phyloP scores from a whole-genome alignment of 64 coral and sea anemone species.

The Porites lutea region DNA sequence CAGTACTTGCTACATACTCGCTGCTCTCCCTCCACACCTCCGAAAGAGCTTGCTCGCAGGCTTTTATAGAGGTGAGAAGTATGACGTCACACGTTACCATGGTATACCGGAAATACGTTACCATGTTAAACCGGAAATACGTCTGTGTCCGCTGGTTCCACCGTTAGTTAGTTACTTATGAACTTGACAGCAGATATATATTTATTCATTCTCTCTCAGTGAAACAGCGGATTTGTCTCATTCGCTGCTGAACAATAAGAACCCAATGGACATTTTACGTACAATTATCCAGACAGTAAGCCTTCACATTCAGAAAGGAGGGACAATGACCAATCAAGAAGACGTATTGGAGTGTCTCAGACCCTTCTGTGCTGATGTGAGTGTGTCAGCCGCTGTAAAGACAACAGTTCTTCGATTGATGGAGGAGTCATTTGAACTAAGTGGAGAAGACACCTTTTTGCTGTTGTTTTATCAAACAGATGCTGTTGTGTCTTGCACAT shows the following conservation, averaged over 20 bases:
- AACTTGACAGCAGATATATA: no score
- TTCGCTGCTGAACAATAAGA: neutral
- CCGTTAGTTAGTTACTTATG: no score
- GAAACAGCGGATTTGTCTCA: neutral
- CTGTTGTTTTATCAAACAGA: slow-evolving; percentile 93
- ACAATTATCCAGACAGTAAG: slow-evolving; percentile 54
- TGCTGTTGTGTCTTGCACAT: slow-evolving; percentile 79
- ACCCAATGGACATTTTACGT: slow-evolving; percentile 50
- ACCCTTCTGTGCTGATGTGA: slow-evolving; percentile 87
- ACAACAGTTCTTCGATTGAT: slow-evolving; percentile 77
- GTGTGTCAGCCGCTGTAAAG: slow-evolving; percentile 76
- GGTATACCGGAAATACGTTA: no score
- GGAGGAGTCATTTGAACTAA: slow-evolving; percentile 85
- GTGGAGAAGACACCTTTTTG: slow-evolving; percentile 90
- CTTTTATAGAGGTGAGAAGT: no score
- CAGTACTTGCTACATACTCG: no score
- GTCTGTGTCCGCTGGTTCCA: no score
- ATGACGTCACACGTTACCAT: no score
- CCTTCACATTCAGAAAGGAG: slow-evolving; percentile 55
- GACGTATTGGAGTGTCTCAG: slow-evolving; percentile 72
- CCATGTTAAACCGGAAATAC: no score
- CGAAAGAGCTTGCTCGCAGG: no score
- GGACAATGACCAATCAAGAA: slow-evolving; percentile 76
- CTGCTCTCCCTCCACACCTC: no score
- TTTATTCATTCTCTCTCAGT: neutral